Conservation (phyloP, 2,113 vertebrate genomes). For the Gymnocephalus cernua region DNA sequence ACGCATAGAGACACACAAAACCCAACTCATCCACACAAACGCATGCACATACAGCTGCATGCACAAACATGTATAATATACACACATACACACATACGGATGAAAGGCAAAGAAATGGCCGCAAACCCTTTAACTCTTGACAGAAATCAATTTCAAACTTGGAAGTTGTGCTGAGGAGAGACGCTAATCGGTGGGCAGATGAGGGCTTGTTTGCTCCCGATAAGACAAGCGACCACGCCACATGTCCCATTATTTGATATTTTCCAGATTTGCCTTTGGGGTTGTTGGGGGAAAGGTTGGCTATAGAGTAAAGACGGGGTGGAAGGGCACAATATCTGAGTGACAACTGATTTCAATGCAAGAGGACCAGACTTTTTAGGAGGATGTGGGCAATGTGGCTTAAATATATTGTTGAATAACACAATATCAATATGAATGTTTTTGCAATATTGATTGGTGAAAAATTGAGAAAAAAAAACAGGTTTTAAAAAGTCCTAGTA, state of each 20-base stretch:
- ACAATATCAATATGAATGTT: not conserved
- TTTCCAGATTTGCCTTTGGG: constrained; percentile 64
- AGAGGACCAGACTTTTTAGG: not conserved
- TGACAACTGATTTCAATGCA: constrained; percentile 12
- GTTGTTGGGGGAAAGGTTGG: constrained; percentile 23
- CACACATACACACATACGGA: constrained; percentile 29
- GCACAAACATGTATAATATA: constrained; percentile 9
- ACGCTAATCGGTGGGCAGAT: constrained; percentile 70
- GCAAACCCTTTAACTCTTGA: constrained; percentile 60
- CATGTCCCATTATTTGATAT: constrained; percentile 70
- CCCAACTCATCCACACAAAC: constrained; percentile 4
- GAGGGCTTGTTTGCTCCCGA: constrained; percentile 71
- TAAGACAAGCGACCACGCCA: constrained; percentile 66
- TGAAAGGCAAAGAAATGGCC: constrained; percentile 41
- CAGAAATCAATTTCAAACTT: constrained; percentile 79
- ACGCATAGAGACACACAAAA: constrained; percentile 48
- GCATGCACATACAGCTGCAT: not conserved
- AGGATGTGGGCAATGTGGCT: not conserved
- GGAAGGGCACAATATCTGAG: constrained; percentile 21
- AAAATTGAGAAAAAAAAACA: not conserved
- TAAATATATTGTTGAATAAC: not conserved
- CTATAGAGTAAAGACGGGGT: not conserved
- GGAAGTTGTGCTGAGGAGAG: constrained; percentile 60
- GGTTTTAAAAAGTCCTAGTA: not conserved
- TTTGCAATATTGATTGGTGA: not conserved